Base-by-base conservation (phyloP, 2,888 invertebrate species). In the Anodontia alba region DNA sequence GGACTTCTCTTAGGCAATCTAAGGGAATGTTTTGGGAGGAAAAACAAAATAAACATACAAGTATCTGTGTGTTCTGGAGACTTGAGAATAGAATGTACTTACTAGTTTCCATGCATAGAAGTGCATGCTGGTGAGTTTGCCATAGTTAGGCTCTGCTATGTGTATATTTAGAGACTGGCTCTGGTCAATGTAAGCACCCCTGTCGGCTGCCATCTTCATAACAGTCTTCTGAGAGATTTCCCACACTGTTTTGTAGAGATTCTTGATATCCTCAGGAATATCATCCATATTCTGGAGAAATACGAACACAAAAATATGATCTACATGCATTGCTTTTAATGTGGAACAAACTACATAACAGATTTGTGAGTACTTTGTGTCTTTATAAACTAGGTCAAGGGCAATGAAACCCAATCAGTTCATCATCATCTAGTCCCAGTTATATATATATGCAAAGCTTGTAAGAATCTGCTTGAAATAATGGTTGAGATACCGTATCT, bases 101-200 rank as follows among this genome's bases (percentile, higher is more conserved):
- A 96, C 96, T 95, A 97, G 96, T 95, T 97, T 97, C 99, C 99
- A 99, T 0, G 98, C 98, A 94, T 98, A 98, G 95, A 99, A 99
- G 95, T 99, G 99, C 96, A 99, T 99, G 1, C 99, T 99, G 1
- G 98, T 98, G 75, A 99, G 95, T 94, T 98, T 98, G 7, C 97
- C 98, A 93, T 98, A 98, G 92, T 97, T 98, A 7, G 99, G 98
- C 93, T 98, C 97, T 7, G 98, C 99, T 78, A 99, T 98, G 95
- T 99, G 99, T 86, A 99, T 96, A 94, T 99, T 99, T 90, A 99
- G 96, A 0, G 99, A 99, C 94, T 99, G 99, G 86, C 98, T 98
- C 95, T 99, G 99, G 95, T 99, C 99, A 91, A 99, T 99, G 94
- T 97, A 99, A 0, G 99, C 98, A 2, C 99, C 99, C 86, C 99